Evolutionary conservation across 2,113 vertebrate species (phyloP).

Genomic region (Hippocampus zosterae): DNA sequence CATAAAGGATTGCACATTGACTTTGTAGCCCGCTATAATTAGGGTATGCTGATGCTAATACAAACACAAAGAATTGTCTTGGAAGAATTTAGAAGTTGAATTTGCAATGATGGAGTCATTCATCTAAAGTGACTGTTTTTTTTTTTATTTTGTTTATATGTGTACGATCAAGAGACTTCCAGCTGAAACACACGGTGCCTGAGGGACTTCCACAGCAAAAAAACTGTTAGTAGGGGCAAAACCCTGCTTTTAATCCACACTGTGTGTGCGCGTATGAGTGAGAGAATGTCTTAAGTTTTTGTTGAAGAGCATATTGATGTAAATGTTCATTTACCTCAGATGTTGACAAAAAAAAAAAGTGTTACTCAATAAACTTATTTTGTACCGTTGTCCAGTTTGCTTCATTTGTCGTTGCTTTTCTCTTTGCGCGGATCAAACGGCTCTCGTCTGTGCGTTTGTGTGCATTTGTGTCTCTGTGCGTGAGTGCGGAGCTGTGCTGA

Average conservation of each 20-base stretch:
- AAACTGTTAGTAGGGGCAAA: constrained; percentile 19
- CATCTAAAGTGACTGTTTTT: constrained; percentile 30
- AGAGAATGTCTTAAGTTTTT: constrained; percentile 61
- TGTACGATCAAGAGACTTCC: constrained; percentile 37
- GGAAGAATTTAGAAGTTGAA: constrained; percentile 19
- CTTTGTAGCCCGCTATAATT: constrained; percentile 42
- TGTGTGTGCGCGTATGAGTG: constrained; percentile 1
- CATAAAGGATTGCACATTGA: constrained; percentile 77
- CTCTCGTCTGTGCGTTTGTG: background rate
- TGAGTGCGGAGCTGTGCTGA: constrained; percentile 82
- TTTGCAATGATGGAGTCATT: constrained; percentile 23
- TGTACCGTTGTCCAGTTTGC: constrained; percentile 66
- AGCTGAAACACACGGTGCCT: constrained; percentile 39
- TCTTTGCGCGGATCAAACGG: background rate
- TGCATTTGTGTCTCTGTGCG: constrained; percentile 70
- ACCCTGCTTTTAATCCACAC: constrained; percentile 37
- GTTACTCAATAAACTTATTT: constrained; percentile 84
- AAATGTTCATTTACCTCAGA: constrained; percentile 84
- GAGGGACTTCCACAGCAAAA: constrained; percentile 25
- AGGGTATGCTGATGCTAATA: constrained; percentile 58
- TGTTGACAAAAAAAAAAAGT: constrained; percentile 81
- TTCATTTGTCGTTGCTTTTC: background rate
- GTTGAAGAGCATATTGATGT: constrained; percentile 80
- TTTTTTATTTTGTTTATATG: constrained; percentile 46
- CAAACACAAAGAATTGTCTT: constrained; percentile 2